A percentile compares a stretch with the other conserved stretches of the same genome.
These are phyloP conservation scores for Enteromius mattozi DNA, from an alignment of 2,797 vertebrate genomes.

Conservation along the genomic window DNA sequence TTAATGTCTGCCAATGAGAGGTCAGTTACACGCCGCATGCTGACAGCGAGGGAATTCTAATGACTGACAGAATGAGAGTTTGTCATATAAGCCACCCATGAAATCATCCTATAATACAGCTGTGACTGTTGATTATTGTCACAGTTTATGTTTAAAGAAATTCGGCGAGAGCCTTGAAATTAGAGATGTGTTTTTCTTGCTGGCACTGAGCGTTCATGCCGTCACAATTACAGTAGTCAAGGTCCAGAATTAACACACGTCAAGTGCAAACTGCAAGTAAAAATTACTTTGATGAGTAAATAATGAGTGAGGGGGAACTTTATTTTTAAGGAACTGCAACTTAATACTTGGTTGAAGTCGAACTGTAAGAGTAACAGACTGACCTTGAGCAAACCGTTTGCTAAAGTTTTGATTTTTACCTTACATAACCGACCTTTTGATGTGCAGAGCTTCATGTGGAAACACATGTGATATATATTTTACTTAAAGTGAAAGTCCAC, in stretches of 20 bases:
- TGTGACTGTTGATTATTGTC: conserved; percentile 37
- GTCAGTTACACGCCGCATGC: conserved; percentile 69
- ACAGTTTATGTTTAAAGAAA: conserved; percentile 33
- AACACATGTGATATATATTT: not conserved
- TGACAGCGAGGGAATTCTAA: conserved; percentile 67
- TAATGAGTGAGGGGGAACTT: not conserved
- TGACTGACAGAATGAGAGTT: conserved; percentile 64
- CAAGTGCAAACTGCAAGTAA: not conserved
- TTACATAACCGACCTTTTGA: not conserved
- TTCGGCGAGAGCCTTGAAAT: conserved; percentile 26
- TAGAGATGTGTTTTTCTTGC: not conserved
- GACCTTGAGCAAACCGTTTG: not conserved
- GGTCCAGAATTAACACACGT: conserved; percentile 1
- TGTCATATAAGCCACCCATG: conserved; percentile 44
- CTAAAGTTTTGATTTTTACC: not conserved
- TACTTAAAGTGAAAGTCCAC: not conserved
- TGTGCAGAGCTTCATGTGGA: not conserved
- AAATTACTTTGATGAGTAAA: conserved; percentile 10
- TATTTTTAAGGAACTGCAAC: not conserved
- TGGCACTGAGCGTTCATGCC: conserved; percentile 4
- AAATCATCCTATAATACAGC: conserved; percentile 50
- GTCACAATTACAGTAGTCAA: not conserved
- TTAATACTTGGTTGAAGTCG: not conserved
- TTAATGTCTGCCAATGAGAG: conserved; percentile 65
- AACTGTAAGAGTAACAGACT: not conserved